Evolutionary conservation across 2,888 invertebrate species (phyloP), one percentile per base, ranked within the genome.

Genomic region (Plusia festucae): DNA sequence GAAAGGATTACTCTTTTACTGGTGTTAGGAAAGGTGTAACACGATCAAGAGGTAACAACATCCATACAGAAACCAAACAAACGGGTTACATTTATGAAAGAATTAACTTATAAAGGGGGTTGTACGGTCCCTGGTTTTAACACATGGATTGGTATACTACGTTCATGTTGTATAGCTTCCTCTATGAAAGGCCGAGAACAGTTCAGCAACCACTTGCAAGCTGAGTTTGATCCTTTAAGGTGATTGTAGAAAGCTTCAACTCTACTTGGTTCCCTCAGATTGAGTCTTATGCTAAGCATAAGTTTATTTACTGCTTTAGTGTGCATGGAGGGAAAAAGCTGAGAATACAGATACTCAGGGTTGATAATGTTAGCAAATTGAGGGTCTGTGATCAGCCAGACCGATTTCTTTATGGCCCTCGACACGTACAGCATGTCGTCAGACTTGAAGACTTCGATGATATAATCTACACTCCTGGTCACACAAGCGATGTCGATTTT

Each of bases 351-450:
- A 73, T 90, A 88, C 54, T 88, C 76, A 6, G 93, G 91, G 67
- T 93, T 91, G 57, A 94, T 83, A 55, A 93, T 86, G 70, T 90
- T 75, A 6, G 85, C 84, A 67, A 90, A 91, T 62, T 90, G 78
- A 7, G 80, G 71, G 27, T 93, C 90, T 2, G 86, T 90, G 46
- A 93, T 82, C 9, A 93, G 76, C 93, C 93, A 93, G 16, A 80
- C 74, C 49, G 87, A 84, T 55, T 83, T 80, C 63, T 90, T 92
- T 49, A 93, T 87, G 18, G 88, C 91, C 76, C 88, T 85, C 9
- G 92, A 87, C 3, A 90, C 88, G 66, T 90, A 91, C 34, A 93
- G 73, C 85, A 90, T 87, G 71, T 93, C 92, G 27, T 88, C 81
- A 32, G 84, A 85, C 69, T 91, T 90, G 0, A 92, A 70, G 40